These are phyloP conservation scores for Dynastes tityus DNA, from an alignment of 2,888 invertebrate genomes.

Conservation along the genomic window DNA sequence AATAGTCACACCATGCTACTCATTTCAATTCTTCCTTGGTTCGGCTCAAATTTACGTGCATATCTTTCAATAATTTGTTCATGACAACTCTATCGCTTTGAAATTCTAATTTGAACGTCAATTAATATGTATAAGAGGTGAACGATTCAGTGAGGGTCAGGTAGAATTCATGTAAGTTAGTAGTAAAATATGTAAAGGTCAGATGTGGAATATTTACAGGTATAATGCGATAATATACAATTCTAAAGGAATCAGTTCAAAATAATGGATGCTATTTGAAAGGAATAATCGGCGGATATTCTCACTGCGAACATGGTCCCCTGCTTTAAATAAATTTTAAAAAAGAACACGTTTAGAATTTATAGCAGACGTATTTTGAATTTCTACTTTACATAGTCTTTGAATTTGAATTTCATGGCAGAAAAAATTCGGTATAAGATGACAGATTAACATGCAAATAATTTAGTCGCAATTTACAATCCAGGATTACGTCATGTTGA, in stretches of 20 bases:
- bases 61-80: slow-evolving; percentile 28
- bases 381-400: background rate
- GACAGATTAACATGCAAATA: too few species aligned
- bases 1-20: background rate
- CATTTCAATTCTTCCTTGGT: background rate
- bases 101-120: slow-evolving; percentile 36
- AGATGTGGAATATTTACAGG: slow-evolving; percentile 24
- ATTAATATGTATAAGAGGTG: slow-evolving; percentile 32
- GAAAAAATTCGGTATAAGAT: background rate
- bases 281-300: background rate
- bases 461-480: too few species aligned
- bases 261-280: slow-evolving; percentile 10
- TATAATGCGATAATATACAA: slow-evolving; percentile 15
- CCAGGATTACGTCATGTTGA: too few species aligned
- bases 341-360: slow-evolving; percentile 21
- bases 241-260: slow-evolving; percentile 26
- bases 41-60: background rate
- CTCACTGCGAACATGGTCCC: background rate
- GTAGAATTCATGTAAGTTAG: slow-evolving; percentile 31
- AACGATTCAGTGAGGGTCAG: slow-evolving; percentile 42
- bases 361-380: slow-evolving; percentile 13
- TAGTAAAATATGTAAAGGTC: slow-evolving; percentile 31
- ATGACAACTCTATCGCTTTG: slow-evolving; percentile 25
- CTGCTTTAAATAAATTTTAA: slow-evolving; percentile 15
- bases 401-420: background rate